These are phyloP conservation scores for Clistopyga incitator DNA, from an alignment of 2,888 invertebrate genomes.

Conservation along the genomic window DNA sequence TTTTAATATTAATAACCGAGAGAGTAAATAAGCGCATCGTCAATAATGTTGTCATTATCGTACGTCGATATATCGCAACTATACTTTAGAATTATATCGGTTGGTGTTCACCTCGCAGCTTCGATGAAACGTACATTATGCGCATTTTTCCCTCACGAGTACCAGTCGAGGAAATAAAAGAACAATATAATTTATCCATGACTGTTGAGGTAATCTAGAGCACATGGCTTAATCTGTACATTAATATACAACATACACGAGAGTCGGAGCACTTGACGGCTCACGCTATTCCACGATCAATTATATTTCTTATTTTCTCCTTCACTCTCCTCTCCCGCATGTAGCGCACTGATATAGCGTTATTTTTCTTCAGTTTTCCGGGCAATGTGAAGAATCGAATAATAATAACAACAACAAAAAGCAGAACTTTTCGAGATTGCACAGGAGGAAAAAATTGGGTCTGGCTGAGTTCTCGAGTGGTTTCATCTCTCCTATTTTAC, in stretches of 20 bases:
- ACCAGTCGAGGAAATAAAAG: constrained; percentile 16
- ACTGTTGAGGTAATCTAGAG: neutral
- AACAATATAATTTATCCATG: constrained; percentile 36
- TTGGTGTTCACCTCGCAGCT: neutral
- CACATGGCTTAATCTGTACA: constrained; percentile 12
- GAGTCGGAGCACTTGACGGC: neutral
- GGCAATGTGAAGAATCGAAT: neutral
- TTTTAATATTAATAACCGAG: neutral
- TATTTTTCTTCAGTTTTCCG: constrained; percentile 4
- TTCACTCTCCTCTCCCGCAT: neutral
- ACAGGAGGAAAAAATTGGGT: neutral
- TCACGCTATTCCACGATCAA: constrained; percentile 60
- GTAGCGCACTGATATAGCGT: neutral
- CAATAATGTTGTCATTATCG: neutral
- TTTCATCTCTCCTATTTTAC: constrained; percentile 1
- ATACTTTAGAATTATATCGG: neutral
- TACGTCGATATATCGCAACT: neutral
- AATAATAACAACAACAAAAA: neutral
- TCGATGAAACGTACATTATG: neutral
- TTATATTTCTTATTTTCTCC: constrained; percentile 47
- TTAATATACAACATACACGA: constrained; percentile 1
- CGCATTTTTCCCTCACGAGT: neutral
- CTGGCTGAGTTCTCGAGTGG: neutral
- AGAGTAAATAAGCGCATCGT: neutral
- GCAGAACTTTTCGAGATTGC: neutral